Conservation (phyloP, 2,113 vertebrate species). For the Astatotilapia flaviijosephi region DNA sequence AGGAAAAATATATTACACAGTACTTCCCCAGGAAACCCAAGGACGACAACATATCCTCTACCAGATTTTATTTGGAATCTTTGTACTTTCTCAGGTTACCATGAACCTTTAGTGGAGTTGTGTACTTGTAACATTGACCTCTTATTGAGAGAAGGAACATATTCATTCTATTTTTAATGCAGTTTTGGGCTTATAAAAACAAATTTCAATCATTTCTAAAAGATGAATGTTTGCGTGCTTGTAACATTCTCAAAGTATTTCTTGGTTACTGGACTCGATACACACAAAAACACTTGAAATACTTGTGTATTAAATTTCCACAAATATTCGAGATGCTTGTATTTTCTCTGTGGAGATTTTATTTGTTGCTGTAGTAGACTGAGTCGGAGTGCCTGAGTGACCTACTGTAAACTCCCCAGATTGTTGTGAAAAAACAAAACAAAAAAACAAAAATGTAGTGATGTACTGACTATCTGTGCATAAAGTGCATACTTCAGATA, state of each 20-base stretch:
- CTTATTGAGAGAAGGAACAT: neutral
- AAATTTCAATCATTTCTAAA: neutral
- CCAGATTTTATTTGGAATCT: neutral
- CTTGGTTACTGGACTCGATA: neutral
- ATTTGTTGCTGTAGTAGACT: neutral
- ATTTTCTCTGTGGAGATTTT: neutral
- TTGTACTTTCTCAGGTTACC: neutral
- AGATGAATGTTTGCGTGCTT: neutral
- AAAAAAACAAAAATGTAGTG: neutral
- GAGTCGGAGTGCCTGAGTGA: neutral
- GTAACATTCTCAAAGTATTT: neutral
- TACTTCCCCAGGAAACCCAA: neutral
- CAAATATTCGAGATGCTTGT: neutral
- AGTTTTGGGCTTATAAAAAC: neutral
- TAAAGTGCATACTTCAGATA: neutral
- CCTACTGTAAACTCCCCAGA: neutral
- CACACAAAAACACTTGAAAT: neutral
- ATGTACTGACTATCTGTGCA: neutral
- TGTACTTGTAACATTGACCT: neutral
- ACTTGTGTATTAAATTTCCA: neutral
- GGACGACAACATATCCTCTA: neutral
- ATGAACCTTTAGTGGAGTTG: neutral
- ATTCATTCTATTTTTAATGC: neutral
- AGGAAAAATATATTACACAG: neutral
- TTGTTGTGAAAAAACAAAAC: neutral